Evolutionary conservation across 2,888 invertebrate genomes (phyloP).

Genomic region (Stenurella melanura): DNA sequence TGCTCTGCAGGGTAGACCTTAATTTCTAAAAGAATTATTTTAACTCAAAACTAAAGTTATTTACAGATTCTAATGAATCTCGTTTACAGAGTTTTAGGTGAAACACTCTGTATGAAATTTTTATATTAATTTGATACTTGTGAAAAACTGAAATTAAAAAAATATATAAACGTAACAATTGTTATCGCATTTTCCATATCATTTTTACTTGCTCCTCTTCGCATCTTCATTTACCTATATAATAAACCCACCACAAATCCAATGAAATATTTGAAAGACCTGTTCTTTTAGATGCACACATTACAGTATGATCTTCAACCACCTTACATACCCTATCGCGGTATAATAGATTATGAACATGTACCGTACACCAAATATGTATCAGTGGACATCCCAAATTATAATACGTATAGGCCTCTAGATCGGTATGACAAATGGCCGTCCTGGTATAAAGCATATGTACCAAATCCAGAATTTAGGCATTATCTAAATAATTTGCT

Average conservation of each 20-base stretch:
- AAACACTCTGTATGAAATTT: too few relatives aligned
- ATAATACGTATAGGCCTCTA: slow-evolving; percentile 55
- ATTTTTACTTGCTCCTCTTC: too few relatives aligned
- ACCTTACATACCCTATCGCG: slow-evolving; percentile 49
- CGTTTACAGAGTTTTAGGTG: too few relatives aligned
- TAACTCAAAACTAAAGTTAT: too few relatives aligned
- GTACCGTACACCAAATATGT: slow-evolving; percentile 61
- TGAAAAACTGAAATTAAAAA: too few relatives aligned
- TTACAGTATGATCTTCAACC: slow-evolving; percentile 57
- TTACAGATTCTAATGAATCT: too few relatives aligned
- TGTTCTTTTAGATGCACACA: slow-evolving; percentile 43
- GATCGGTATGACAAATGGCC: slow-evolving; percentile 62
- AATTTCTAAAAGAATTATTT: too few relatives aligned
- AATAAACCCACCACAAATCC: neutral
- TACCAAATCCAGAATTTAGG: slow-evolving; percentile 56
- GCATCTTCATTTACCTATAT: neutral
- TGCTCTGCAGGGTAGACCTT: too few relatives aligned
- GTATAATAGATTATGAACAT: slow-evolving; percentile 58
- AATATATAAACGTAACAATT: too few relatives aligned
- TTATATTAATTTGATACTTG: too few relatives aligned
- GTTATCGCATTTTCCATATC: too few relatives aligned
- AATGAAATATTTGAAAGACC: neutral
- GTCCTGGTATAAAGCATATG: slow-evolving; percentile 57
- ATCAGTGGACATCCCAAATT: slow-evolving; percentile 57
- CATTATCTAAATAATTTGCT: slow-evolving; percentile 60